Conservation (phyloP, 2,888 invertebrate species). For the Lamproptera curius region DNA sequence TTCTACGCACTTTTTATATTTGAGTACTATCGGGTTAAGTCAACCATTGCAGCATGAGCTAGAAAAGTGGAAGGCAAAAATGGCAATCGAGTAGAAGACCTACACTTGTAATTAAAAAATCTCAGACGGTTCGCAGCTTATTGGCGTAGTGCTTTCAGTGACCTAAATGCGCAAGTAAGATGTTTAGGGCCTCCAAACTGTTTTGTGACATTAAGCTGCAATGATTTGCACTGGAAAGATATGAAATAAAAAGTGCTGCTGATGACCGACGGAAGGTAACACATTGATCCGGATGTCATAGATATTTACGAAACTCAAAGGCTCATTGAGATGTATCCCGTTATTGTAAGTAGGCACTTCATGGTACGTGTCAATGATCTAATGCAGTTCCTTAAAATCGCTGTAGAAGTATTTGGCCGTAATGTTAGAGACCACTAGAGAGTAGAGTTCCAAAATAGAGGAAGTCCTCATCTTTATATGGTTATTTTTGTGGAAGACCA, state of each 20-base stretch:
- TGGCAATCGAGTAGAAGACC: no score
- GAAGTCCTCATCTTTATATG: constrained; percentile 29
- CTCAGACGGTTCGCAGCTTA: constrained; percentile 13
- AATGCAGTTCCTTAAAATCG: no score
- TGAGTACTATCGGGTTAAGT: constrained; percentile 21
- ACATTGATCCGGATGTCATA: constrained; percentile 20
- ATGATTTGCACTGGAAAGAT: constrained; percentile 24
- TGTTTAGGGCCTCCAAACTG: no score
- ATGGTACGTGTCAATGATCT: constrained; percentile 24
- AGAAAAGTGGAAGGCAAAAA: constrained; percentile 15
- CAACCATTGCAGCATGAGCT: constrained; percentile 16
- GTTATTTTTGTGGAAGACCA: constrained; percentile 23
- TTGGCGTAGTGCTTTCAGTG: constrained; percentile 28
- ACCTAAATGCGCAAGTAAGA: constrained; percentile 31
- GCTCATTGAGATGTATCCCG: no score
- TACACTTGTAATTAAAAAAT: no score
- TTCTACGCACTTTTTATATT: no score
- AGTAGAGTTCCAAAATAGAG: no score
- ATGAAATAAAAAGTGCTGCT: constrained; percentile 19
- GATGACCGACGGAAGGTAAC: no score
- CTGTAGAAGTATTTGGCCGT: constrained; percentile 23
- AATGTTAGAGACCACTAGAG: constrained; percentile 26
- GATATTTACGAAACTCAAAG: constrained; percentile 22
- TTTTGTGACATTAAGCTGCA: no score
- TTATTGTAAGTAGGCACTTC: no score